These are phyloP conservation scores for Champsocephalus esox DNA, from an alignment of 2,797 vertebrate species.

Conservation along the genomic window DNA sequence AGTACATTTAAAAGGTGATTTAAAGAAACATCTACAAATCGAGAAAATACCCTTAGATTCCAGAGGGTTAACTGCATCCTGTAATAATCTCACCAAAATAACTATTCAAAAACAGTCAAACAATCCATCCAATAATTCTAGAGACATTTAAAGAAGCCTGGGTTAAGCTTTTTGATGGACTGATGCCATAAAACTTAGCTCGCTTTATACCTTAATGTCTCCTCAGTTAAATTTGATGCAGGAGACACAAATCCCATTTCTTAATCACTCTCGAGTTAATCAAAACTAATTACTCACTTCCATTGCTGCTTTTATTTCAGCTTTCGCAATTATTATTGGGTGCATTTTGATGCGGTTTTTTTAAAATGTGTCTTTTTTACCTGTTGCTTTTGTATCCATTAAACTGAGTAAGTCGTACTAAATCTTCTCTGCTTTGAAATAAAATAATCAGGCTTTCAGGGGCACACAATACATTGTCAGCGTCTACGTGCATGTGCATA, in stretches of 20 bases:
- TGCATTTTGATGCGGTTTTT: no score
- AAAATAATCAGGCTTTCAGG: conserved; percentile 6
- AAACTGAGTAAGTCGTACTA: no score
- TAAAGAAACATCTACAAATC: no score
- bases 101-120: no score
- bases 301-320: conserved; percentile 1
- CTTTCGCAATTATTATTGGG: conserved; percentile 13
- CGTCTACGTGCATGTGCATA: not conserved
- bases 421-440: not conserved
- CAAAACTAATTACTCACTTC: conserved; percentile 8
- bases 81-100: no score
- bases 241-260: conserved; percentile 3
- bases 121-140: no score
- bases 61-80: no score
- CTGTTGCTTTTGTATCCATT: no score
- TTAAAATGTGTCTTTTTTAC: no score
- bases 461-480: not conserved
- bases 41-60: no score
- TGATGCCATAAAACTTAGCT: not conserved
- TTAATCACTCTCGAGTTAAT: not conserved
- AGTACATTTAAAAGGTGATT: no score
- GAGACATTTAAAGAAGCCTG: no score
- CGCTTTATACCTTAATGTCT: not conserved
- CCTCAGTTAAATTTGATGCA: not conserved
- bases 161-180: not conserved